Evolutionary conservation across 2,113 vertebrate species (phyloP), one percentile per base, ranked within the genome.

Genomic region (Pogonocichla stellata): DNA sequence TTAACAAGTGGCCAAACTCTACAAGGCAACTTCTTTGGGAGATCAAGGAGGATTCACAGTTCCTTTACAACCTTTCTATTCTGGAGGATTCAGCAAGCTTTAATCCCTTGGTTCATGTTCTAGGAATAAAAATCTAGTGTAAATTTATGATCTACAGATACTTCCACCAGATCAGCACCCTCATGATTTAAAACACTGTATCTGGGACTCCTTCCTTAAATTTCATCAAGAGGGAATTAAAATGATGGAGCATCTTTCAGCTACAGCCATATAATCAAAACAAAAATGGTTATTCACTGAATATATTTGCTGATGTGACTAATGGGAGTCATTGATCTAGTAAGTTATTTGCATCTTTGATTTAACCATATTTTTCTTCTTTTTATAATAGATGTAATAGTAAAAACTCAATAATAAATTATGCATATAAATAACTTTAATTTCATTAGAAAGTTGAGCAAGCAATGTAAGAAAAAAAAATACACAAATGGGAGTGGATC

Each of bases 321-420:
- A 93, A 94, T 77, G 33, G 65, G 42, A 93, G 66, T 70, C 77
- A 93, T 74, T 84, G 73, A 89, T 94, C 69, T 69, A 60, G 40
- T 57, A 86, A 89, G 80, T 73, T 94, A 94, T 89, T 87, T 84
- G 89, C 47, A 42, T 28, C 15, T 84, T 87, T 89, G 60, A 87
- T 84, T 93, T 87, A 58, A 77, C 28, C 42, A 45, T 78, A 80
- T 84, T 91, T 95, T 77, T 83, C 28, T 84, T 89, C 40, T 66
- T 36, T 73, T 80, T 87, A 22, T 45, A 84, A 87, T 18, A 61
- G 51, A 65, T 31, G 8, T 62, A 81, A 70, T 70, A 78, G 50
- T 66, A 78, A 87, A 73, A 93, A 23, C 58, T 78, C 40, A 74
- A 12, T 33, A 89, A 91, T 73, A 58, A 86, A 72, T 61, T 73